Conservation (phyloP, 2,113 vertebrate species). For the Cyanoramphus novaezelandiae region DNA sequence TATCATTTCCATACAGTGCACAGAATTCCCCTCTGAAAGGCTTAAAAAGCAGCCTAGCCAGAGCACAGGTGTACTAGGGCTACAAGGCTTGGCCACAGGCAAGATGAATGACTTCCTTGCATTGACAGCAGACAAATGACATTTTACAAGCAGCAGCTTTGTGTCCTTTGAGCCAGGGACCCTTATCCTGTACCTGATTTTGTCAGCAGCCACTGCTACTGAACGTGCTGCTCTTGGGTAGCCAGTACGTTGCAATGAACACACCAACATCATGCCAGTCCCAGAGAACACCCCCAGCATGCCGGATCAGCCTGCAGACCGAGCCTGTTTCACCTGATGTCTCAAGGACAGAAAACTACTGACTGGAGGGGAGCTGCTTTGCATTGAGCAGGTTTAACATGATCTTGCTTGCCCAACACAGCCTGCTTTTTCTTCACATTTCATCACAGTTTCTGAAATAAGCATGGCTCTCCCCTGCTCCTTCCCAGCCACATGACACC, state of each 20-base stretch:
- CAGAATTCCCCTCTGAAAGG: not conserved
- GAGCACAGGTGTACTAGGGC: not conserved
- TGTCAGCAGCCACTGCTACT: not conserved
- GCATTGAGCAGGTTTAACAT: not conserved
- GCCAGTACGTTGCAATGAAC: not conserved
- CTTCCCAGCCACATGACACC: not conserved
- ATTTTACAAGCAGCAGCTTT: not conserved
- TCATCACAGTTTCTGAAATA: fast-evolving
- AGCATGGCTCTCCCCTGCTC: not conserved
- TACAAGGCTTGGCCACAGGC: not conserved
- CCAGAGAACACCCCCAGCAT: not conserved
- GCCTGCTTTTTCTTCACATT: not conserved
- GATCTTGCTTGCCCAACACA: not conserved
- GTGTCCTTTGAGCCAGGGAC: not conserved
- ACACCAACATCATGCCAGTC: fast-evolving
- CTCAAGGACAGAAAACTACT: not conserved
- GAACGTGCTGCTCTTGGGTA: fast-evolving
- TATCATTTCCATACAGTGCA: not conserved
- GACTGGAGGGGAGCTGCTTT: not conserved
- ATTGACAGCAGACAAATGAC: not conserved
- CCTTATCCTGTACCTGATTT: fast-evolving
- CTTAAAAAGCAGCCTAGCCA: not conserved
- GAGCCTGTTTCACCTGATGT: fast-evolving
- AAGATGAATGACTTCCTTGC: fast-evolving
- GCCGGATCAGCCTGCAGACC: not conserved